phyloP scores from a whole-genome alignment of 2,888 invertebrate species.

The Drosophila peninsularis region DNA sequence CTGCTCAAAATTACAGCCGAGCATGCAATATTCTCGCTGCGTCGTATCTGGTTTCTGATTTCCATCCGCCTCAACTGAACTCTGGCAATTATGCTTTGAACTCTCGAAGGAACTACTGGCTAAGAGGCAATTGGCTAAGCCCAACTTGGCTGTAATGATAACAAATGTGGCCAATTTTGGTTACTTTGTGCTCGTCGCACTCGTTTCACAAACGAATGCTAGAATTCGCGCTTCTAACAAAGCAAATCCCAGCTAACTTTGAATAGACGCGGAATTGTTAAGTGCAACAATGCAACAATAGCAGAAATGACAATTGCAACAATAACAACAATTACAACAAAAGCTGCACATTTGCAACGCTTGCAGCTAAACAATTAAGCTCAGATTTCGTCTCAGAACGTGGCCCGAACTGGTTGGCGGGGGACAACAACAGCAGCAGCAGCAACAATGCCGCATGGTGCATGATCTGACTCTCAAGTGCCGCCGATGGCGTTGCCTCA shows the following conservation, averaged over 20 bases:
- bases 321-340: slow-evolving; percentile 17
- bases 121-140: slow-evolving; percentile 4
- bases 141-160: slow-evolving; percentile 16
- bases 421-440: background rate
- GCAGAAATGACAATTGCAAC: slow-evolving; percentile 5
- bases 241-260: slow-evolving; percentile 11
- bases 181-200: slow-evolving; percentile 3
- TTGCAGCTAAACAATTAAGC: slow-evolving; percentile 54
- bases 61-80: slow-evolving; percentile 24
- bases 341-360: slow-evolving; percentile 50
- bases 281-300: slow-evolving; percentile 22
- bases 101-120: background rate
- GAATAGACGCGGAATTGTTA: slow-evolving; percentile 44
- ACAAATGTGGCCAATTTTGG: background rate
- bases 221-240: slow-evolving; percentile 44
- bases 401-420: slow-evolving; percentile 40
- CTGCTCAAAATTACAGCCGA: slow-evolving; percentile 56
- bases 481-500: slow-evolving; percentile 38
- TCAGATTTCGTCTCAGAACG: slow-evolving; percentile 67
- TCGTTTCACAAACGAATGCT: slow-evolving; percentile 50
- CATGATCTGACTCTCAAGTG: slow-evolving; percentile 47
- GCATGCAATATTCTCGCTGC: slow-evolving; percentile 55
- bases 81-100: slow-evolving; percentile 38
- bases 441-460: slow-evolving; percentile 24
- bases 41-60: slow-evolving; percentile 31